These are phyloP conservation scores for Helogale parvula DNA, from an alignment of 2,113 vertebrate genomes.

Conservation along the genomic window DNA sequence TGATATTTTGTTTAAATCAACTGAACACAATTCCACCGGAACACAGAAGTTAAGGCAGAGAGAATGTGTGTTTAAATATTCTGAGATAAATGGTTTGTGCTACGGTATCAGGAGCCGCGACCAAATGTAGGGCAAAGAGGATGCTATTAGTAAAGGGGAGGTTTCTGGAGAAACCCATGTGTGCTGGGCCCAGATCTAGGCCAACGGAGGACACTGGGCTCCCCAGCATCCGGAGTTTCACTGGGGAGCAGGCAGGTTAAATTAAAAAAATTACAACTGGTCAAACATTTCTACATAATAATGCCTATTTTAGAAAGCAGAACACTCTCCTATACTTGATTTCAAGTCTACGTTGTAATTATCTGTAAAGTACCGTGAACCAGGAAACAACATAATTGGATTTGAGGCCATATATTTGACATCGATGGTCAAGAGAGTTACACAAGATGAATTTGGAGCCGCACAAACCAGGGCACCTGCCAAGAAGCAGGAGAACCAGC, in stretches of 20 bases:
- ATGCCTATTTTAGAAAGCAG: background rate
- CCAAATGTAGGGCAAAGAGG: background rate
- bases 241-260: fast-evolving
- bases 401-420: background rate
- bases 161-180: background rate
- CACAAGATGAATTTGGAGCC: background rate
- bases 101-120: background rate
- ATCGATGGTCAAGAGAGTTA: background rate
- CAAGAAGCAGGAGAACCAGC: background rate
- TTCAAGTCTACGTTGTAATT: background rate
- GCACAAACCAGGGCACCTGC: background rate
- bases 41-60: background rate
- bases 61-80: constrained; percentile 5
- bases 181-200: no score
- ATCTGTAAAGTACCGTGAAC: background rate
- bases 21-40: background rate
- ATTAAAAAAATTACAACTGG: background rate
- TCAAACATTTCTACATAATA: background rate
- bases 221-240: background rate
- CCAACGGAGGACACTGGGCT: background rate
- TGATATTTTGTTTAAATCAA: constrained; percentile 38
- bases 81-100: background rate
- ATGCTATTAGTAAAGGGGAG: background rate
- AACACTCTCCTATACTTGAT: background rate
- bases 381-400: constrained; percentile 19